Percentiles rank a stretch among this genome's conserved stretches.
Evolutionary conservation across 2,888 invertebrate species (phyloP).

Genomic region (Geotrupes spiniger): DNA sequence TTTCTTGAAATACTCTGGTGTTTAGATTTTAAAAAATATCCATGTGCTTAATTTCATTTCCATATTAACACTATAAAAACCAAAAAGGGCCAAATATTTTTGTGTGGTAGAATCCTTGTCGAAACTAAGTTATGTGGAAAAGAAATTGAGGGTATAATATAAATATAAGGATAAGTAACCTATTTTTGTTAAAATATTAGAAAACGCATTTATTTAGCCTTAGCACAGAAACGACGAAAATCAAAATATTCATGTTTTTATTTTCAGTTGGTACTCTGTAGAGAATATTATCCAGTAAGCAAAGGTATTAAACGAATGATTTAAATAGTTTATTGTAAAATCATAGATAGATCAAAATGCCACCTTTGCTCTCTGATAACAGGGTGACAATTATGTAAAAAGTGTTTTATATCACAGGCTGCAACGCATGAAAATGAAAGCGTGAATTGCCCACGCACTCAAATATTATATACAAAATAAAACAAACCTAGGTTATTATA

Average conservation of each 20-base stretch:
- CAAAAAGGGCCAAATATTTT: slow-evolving; percentile 22
- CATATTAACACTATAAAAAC: slow-evolving; percentile 17
- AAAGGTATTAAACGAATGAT: slow-evolving; percentile 26
- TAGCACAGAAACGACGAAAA: slow-evolving; percentile 23
- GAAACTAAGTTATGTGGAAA: slow-evolving; percentile 17
- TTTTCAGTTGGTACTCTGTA: slow-evolving; percentile 17
- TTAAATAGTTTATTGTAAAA: slow-evolving; percentile 19
- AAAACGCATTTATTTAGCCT: slow-evolving; percentile 16
- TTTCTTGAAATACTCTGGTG: slow-evolving; percentile 21
- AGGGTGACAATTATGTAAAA: slow-evolving; percentile 35
- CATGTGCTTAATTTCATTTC: slow-evolving; percentile 24
- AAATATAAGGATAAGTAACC: slow-evolving; percentile 14
- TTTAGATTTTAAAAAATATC: slow-evolving; percentile 15
- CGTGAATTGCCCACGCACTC: slow-evolving; percentile 36
- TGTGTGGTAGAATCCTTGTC: slow-evolving; percentile 13
- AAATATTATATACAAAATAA: slow-evolving; percentile 34
- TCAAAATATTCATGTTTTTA: slow-evolving; percentile 17
- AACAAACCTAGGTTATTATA: slow-evolving; percentile 42
- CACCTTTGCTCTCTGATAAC: slow-evolving; percentile 31
- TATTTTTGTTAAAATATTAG: slow-evolving; percentile 20
- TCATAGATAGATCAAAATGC: slow-evolving; percentile 16
- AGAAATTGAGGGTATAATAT: slow-evolving; percentile 19
- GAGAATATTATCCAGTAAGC: slow-evolving; percentile 25
- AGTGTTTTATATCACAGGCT: slow-evolving; percentile 47
- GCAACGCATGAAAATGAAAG: slow-evolving; percentile 42